phyloP scores from a whole-genome alignment of 92 coral and sea anemone genomes.

The Scolanthus callimorphus region DNA sequence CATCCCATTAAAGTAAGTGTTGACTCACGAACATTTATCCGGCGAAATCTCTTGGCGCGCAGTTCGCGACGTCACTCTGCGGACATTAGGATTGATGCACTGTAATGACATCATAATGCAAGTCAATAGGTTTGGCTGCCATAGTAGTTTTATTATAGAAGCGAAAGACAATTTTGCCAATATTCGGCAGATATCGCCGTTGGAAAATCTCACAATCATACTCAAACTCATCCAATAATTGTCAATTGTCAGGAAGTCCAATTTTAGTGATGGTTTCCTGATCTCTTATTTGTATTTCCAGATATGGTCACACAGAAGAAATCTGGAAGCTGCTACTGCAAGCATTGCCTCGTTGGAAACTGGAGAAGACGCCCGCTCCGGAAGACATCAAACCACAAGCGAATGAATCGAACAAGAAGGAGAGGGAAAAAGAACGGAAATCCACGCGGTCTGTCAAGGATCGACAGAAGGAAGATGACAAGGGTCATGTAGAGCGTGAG shows the following conservation, averaged over 20 bases:
- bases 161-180: too few relatives aligned
- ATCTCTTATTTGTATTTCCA: slow-evolving; percentile 9
- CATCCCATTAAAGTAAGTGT: slow-evolving; percentile 76
- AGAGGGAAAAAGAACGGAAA: slow-evolving; percentile 75
- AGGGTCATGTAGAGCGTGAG: slow-evolving; percentile 42
- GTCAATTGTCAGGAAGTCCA: not conserved
- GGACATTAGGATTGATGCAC: too few relatives aligned
- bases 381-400: slow-evolving; percentile 58
- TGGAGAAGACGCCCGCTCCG: slow-evolving; percentile 87
- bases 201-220: too few relatives aligned
- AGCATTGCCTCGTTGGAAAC: slow-evolving; percentile 88
- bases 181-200: too few relatives aligned
- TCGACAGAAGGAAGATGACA: slow-evolving; percentile 37
- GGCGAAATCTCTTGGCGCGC: too few relatives aligned
- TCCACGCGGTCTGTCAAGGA: slow-evolving; percentile 63
- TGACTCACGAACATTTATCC: too few relatives aligned
- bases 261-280: not conserved
- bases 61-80: too few relatives aligned
- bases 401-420: slow-evolving; percentile 35
- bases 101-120: too few relatives aligned
- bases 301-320: slow-evolving; percentile 85
- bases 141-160: too few relatives aligned
- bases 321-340: slow-evolving; percentile 84
- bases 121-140: too few relatives aligned
- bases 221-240: too few relatives aligned